These are phyloP conservation scores for Cosmia trapezina DNA, from an alignment of 2,888 invertebrate species.

Conservation along the genomic window DNA sequence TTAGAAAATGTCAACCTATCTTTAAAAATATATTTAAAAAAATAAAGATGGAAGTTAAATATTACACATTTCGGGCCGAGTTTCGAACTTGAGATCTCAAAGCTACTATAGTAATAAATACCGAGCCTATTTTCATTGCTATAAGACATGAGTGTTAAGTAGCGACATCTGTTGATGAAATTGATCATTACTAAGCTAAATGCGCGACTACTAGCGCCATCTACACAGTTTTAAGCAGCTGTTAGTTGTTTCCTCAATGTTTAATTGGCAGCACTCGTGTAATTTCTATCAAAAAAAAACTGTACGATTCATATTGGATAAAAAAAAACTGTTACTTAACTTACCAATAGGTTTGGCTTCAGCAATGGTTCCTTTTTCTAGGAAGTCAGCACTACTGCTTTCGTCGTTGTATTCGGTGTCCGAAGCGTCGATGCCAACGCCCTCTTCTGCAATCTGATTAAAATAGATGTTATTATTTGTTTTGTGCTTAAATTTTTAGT, in stretches of 20 bases:
- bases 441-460: conserved; percentile 86
- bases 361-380: conserved; percentile 88
- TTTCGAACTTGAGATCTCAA: not conserved
- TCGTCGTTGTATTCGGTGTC: conserved; percentile 75
- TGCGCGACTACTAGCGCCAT: not conserved
- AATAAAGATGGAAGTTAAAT: not conserved
- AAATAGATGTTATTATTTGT: not conserved
- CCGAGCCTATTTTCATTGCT: not conserved
- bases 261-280: conserved; percentile 36
- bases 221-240: not conserved
- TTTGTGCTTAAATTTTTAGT: not conserved
- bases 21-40: too few species aligned
- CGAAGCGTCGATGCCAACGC: conserved; percentile 81
- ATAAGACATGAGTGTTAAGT: not conserved
- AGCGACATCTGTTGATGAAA: conserved; percentile 37
- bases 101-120: not conserved
- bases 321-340: conserved; percentile 52
- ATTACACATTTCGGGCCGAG: not conserved
- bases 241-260: not conserved
- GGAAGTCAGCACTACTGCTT: conserved; percentile 80
- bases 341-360: conserved; percentile 94
- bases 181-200: not conserved
- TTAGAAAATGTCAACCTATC: not conserved
- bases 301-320: not conserved
- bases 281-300: not conserved